Conservation (phyloP, 2,888 invertebrate genomes). For the Macropis europaea region DNA sequence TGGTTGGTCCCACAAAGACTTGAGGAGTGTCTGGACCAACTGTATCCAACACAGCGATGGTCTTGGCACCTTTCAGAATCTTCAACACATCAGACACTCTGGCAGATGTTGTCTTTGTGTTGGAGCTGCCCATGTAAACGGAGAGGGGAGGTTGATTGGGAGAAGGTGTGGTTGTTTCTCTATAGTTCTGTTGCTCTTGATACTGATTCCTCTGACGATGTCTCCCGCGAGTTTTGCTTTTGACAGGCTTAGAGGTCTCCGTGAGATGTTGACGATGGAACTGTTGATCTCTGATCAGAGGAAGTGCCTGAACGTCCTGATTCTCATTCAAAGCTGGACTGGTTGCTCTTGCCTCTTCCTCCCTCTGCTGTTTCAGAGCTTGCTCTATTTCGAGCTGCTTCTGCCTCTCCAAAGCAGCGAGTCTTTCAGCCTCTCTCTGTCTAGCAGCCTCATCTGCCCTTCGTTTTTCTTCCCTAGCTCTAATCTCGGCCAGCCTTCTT, state of each 20-base stretch:
- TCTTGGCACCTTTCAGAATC: constrained; percentile 86
- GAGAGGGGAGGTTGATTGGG: constrained; percentile 93
- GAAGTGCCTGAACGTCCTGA: constrained; percentile 48
- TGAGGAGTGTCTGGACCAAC: constrained; percentile 86
- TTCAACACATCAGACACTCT: constrained; percentile 87
- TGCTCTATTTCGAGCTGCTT: constrained; percentile 65
- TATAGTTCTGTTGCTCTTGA: constrained; percentile 53
- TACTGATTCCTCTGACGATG: constrained; percentile 47
- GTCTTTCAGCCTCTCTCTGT: constrained; percentile 63
- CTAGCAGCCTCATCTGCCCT: constrained; percentile 62
- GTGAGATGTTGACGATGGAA: constrained; percentile 68
- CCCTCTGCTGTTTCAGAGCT: constrained; percentile 55
- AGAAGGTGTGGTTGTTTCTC: constrained; percentile 66
- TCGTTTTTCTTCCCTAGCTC: constrained; percentile 66
- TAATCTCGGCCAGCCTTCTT: constrained; percentile 62
- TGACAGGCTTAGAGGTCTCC: constrained; percentile 56
- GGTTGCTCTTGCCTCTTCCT: constrained; percentile 38
- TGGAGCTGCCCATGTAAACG: constrained; percentile 85
- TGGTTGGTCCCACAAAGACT: constrained; percentile 91
- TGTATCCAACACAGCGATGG: constrained; percentile 89
- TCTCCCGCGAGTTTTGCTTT: constrained; percentile 37
- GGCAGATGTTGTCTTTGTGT: constrained; percentile 80
- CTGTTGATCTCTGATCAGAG: constrained; percentile 62
- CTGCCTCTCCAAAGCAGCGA: constrained; percentile 63
- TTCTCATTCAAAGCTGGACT: neutral